These are phyloP conservation scores for Bimastos eiseni DNA, from an alignment of 2,888 invertebrate species.

Conservation along the genomic window DNA sequence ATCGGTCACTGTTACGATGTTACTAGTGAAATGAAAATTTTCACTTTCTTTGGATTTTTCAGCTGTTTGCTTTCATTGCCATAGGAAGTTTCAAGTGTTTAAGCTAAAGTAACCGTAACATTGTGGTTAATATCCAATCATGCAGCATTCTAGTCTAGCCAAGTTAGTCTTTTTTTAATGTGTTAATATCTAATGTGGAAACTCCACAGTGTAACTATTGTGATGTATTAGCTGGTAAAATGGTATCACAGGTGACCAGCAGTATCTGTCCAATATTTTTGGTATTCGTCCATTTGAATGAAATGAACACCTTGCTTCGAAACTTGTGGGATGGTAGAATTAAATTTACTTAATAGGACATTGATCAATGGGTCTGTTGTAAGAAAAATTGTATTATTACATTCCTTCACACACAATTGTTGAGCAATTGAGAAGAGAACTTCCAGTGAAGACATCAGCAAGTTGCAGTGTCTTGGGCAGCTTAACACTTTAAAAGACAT, in stretches of 20 bases:
- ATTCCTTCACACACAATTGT: background rate
- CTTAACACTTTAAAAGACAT: too few species aligned
- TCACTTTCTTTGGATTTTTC: background rate
- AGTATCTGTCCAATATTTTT: too few species aligned
- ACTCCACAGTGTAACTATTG: background rate
- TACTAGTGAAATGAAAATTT: background rate
- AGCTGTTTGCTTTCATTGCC: background rate
- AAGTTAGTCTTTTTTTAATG: background rate
- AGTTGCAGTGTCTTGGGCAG: too few species aligned
- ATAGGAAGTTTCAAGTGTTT: background rate
- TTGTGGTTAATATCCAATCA: background rate
- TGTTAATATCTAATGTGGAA: background rate
- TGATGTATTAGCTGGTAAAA: too few species aligned
- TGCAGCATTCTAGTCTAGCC: conserved; percentile 13
- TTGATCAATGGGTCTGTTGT: too few species aligned
- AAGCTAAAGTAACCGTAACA: background rate
- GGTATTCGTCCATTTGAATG: too few species aligned
- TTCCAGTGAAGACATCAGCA: background rate
- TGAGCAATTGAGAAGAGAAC: background rate
- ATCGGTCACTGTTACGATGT: background rate
- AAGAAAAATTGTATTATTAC: background rate
- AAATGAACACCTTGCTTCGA: too few species aligned
- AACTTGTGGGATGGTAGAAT: too few species aligned
- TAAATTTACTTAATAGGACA: too few species aligned
- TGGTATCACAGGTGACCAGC: too few species aligned